A percentile compares a stretch with the other conserved stretches of the same genome.
Conservation (phyloP, 2,113 vertebrate genomes). For the Anolis carolinensis region DNA sequence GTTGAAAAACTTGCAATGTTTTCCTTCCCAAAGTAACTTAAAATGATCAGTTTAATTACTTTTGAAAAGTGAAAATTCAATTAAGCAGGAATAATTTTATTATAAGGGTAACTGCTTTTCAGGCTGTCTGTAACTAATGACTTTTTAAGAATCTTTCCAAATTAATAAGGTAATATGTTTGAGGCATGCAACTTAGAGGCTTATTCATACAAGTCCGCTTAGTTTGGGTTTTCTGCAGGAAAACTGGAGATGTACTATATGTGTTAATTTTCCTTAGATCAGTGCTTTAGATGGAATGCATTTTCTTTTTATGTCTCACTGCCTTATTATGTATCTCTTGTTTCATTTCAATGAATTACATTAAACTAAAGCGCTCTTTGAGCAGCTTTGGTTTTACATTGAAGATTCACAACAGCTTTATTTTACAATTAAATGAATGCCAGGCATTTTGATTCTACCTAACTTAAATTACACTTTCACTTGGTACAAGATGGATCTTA, state of each 20-base stretch:
- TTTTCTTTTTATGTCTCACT: constrained; percentile 1
- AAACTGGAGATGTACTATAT: background rate
- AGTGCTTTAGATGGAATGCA: background rate
- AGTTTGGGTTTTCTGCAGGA: background rate
- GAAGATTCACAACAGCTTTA: background rate
- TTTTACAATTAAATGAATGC: background rate
- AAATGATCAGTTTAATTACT: too few species aligned
- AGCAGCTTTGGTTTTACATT: background rate
- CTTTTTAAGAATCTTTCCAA: background rate
- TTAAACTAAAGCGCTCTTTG: background rate
- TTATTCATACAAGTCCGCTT: background rate
- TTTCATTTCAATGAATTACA: background rate
- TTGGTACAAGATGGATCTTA: background rate
- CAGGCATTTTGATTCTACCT: background rate
- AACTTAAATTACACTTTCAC: background rate
- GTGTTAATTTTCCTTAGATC: background rate
- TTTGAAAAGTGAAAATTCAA: too few species aligned
- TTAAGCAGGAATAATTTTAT: too few species aligned
- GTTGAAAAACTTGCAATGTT: too few species aligned
- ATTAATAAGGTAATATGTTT: background rate
- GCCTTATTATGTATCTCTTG: background rate
- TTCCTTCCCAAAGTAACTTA: too few species aligned
- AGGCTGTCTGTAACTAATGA: too few species aligned
- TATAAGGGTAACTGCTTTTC: too few species aligned
- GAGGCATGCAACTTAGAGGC: background rate